A percentile compares a stretch with the other conserved stretches of the same genome.
Evolutionary conservation across 2,113 vertebrate species (phyloP).

Genomic region (Sceloporus tristichus): DNA sequence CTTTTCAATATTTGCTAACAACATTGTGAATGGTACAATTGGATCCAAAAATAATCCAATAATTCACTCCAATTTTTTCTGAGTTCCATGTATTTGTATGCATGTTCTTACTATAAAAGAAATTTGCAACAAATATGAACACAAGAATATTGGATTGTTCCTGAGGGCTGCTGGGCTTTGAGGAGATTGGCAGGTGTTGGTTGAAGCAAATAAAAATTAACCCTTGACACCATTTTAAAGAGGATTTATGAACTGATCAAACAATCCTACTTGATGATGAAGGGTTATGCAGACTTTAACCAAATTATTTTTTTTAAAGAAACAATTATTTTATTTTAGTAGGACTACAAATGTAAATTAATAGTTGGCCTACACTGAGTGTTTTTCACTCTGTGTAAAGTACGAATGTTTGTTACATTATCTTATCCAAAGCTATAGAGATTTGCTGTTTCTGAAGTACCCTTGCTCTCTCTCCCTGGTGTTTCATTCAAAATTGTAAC

Average conservation of each 20-base stretch:
- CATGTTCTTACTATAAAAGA: background rate
- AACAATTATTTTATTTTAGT: background rate
- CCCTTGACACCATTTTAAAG: background rate
- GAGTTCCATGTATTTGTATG: background rate
- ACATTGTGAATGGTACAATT: background rate
- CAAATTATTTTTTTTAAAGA: background rate
- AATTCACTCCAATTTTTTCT: background rate
- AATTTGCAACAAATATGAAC: background rate
- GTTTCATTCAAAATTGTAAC: constrained; percentile 20
- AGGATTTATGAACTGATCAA: background rate
- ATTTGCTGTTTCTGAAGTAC: constrained; percentile 14
- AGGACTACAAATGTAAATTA: background rate
- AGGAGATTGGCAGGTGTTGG: background rate
- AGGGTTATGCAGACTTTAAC: background rate
- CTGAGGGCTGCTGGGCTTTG: background rate
- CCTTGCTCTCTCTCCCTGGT: background rate
- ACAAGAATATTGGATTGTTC: background rate
- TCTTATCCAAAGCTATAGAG: background rate
- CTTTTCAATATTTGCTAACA: background rate
- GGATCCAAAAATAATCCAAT: background rate
- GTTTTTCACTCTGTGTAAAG: background rate
- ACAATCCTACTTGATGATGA: background rate
- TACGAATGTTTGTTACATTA: background rate
- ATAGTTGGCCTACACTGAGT: background rate
- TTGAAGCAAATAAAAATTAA: background rate